phyloP scores from a whole-genome alignment of 2,797 vertebrate genomes.

The Vespertilio murinus region DNA sequence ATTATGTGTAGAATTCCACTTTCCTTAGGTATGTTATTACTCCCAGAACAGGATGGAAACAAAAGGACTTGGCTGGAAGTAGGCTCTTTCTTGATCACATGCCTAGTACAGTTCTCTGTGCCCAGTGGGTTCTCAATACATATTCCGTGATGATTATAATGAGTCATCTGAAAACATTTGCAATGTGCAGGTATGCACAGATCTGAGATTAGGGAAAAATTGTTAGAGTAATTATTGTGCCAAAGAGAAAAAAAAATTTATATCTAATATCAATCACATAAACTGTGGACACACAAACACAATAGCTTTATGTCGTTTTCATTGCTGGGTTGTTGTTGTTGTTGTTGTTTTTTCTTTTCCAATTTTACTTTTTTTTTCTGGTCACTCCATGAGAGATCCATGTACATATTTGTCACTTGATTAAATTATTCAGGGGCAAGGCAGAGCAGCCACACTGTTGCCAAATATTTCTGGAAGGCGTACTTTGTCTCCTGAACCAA shows the following conservation, averaged over 20 bases:
- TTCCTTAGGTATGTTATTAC: slow-evolving; percentile 82
- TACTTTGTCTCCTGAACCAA: neutral
- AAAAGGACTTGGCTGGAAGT: slow-evolving; percentile 72
- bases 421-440: slow-evolving; percentile 43
- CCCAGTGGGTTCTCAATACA: slow-evolving; percentile 74
- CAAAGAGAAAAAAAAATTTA: slow-evolving; percentile 56
- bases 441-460: neutral
- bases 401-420: neutral
- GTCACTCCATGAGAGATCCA: neutral
- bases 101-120: slow-evolving; percentile 55
- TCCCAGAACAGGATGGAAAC: slow-evolving; percentile 77
- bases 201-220: slow-evolving; percentile 56
- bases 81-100: slow-evolving; percentile 63
- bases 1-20: slow-evolving; percentile 82
- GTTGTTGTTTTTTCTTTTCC: neutral
- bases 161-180: slow-evolving; percentile 67
- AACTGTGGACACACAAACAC: slow-evolving; percentile 8
- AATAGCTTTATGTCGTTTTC: neutral
- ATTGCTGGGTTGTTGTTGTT: no score
- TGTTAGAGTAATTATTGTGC: slow-evolving; percentile 55
- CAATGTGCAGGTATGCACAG: slow-evolving; percentile 57
- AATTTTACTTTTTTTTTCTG: slow-evolving; percentile 21
- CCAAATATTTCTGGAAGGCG: slow-evolving; percentile 36
- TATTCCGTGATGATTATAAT: slow-evolving; percentile 75
- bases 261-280: slow-evolving; percentile 22